Conservation (phyloP, 1,140 invertebrate species). For the Drosophila nasuta region DNA sequence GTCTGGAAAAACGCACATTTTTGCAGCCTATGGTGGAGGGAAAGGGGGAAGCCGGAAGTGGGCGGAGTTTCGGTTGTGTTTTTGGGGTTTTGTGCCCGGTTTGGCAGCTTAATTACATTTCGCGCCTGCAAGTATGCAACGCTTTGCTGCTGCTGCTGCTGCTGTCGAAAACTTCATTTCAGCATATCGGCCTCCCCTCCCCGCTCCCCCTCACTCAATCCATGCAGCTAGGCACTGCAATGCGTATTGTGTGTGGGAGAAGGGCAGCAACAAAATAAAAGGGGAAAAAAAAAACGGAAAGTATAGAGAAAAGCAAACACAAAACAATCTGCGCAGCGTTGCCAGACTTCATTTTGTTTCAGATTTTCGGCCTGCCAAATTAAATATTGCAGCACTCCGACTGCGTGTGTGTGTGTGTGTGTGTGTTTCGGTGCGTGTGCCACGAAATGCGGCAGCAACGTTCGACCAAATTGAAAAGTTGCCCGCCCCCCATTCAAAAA, state of each 20-base stretch:
- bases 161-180: conserved; percentile 50
- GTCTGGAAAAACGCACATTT: conserved; percentile 6
- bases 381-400: conserved; percentile 48
- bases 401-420: conserved; percentile 4
- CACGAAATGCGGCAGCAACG: conserved; percentile 43
- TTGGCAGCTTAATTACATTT: conserved; percentile 82
- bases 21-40: not conserved
- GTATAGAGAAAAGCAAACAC: conserved; percentile 5
- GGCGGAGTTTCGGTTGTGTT: conserved; percentile 32
- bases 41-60: not conserved
- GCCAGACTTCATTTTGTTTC: conserved; percentile 42
- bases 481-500: conserved; percentile 20
- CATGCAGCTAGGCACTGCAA: not conserved
- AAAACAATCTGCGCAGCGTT: conserved; percentile 49
- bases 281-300: not conserved
- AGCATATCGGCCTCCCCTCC: not conserved
- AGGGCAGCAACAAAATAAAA: not conserved
- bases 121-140: conserved; percentile 76
- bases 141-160: conserved; percentile 31
- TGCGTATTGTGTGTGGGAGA: conserved; percentile 37
- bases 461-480: conserved; percentile 64
- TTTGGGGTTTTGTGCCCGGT: conserved; percentile 26
- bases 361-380: conserved; percentile 39
- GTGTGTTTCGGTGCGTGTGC: conserved; percentile 23
- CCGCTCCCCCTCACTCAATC: not conserved